These are phyloP conservation scores for Bombus pascuorum DNA, from an alignment of 1,140 invertebrate genomes.

Conservation along the genomic window DNA sequence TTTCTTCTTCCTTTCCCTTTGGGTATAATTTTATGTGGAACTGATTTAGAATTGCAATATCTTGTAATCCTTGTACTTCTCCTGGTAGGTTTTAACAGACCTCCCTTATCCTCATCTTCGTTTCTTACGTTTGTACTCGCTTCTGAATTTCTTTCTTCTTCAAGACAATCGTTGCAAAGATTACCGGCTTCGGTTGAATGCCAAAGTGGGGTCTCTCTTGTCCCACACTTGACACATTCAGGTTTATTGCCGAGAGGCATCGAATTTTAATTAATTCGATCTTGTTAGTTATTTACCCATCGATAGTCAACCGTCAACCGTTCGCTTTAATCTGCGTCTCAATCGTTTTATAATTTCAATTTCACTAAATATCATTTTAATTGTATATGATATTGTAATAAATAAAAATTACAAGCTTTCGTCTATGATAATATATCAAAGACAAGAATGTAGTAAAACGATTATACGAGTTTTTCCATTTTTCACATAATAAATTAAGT, in stretches of 20 bases:
- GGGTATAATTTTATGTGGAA: constrained; percentile 80
- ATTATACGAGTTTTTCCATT: neutral
- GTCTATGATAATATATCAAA: neutral
- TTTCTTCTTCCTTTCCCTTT: constrained; percentile 89
- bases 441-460: neutral
- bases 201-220: constrained; percentile 85
- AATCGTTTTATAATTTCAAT: constrained; percentile 1
- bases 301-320: constrained; percentile 1
- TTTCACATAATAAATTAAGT: neutral
- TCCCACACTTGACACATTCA: constrained; percentile 85
- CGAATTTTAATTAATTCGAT: constrained; percentile 42
- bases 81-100: constrained; percentile 79
- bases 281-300: constrained; percentile 24
- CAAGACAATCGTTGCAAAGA: constrained; percentile 85
- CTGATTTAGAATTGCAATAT: constrained; percentile 82
- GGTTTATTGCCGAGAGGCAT: constrained; percentile 87
- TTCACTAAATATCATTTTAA: constrained; percentile 29
- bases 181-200: constrained; percentile 85
- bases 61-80: constrained; percentile 84
- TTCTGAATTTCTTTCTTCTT: constrained; percentile 76
- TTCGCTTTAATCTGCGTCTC: constrained; percentile 16
- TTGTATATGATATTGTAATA: neutral
- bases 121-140: constrained; percentile 67
- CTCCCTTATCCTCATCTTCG: constrained; percentile 77
- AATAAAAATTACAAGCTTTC: neutral